phyloP scores from a whole-genome alignment of 1,140 invertebrate genomes.

The Drosophila ogumai region DNA sequence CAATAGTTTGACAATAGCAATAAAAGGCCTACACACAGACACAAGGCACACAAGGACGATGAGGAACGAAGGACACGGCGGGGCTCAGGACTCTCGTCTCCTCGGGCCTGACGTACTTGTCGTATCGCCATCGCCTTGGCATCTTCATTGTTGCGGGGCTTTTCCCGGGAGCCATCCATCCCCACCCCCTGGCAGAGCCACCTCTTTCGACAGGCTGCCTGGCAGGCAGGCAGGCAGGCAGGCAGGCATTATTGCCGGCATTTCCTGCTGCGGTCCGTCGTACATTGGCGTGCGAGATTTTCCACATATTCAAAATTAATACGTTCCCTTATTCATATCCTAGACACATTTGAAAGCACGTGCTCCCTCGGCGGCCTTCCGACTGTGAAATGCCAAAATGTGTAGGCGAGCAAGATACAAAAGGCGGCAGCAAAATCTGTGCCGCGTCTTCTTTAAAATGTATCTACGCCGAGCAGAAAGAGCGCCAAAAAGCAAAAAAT shows the following conservation, averaged over 20 bases:
- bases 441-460: constrained; percentile 30
- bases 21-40: constrained; percentile 72
- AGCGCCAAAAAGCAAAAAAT: background rate
- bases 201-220: constrained; percentile 43
- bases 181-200: background rate
- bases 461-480: background rate
- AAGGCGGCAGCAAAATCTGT: constrained; percentile 22
- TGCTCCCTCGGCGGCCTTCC: constrained; percentile 66
- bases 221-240: constrained; percentile 25
- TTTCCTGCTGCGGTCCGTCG: constrained; percentile 57
- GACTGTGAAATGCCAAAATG: constrained; percentile 63
- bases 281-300: constrained; percentile 71
- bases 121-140: constrained; percentile 74
- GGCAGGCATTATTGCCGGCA: constrained; percentile 63
- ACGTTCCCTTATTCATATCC: constrained; percentile 77
- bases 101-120: constrained; percentile 68
- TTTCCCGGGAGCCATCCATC: constrained; percentile 16
- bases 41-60: background rate
- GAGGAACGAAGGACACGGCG: background rate
- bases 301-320: constrained; percentile 83
- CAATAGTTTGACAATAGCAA: constrained; percentile 83
- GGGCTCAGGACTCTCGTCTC: constrained; percentile 14
- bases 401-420: constrained; percentile 27
- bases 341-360: constrained; percentile 78
- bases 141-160: constrained; percentile 74